Evolutionary conservation across 1,140 invertebrate genomes (phyloP), one percentile per base, ranked within the genome.

Genomic region (Cotesia typhae): DNA sequence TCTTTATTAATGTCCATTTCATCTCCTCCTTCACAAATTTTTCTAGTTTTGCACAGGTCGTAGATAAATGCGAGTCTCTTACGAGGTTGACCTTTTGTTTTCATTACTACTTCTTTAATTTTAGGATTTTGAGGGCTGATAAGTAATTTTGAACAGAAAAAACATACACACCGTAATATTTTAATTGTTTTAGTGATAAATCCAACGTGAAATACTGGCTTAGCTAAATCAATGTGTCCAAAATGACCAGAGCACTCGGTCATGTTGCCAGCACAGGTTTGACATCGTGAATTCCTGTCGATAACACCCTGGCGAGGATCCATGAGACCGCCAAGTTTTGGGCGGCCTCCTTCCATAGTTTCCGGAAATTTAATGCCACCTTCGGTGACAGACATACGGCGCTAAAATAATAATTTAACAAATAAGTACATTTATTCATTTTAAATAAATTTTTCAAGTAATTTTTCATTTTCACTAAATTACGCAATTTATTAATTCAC

Each of bases 171-270:
- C 85, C 97, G 88, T 5, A 99, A 85, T 69, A 99, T 93, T 89
- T 99, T 99, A 55, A 99, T 95, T 0, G 94, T 96, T 88, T 99
- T 99, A 68, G 95, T 97, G 20, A 99, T 90, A 82, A 99, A 99
- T 61, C 97, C 98, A 83, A 98, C 93, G 84, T 99, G 97, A 87
- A 97, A 99, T 3, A 99, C 98, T 28, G 98, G 98, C 86, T 99
- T 99, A 0, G 97, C 94, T 64, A 99, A 88, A 85, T 99, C 97
- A 75, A 99, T 95, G 83, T 99, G 98, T n/a, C 98, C 98, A 89
- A 99, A 99, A 86, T 99, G 98, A 0, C 98, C 98, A 14, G 98
- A 97, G 87, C 98, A 99, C 85, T 99, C 97, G 2, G 94, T 94
- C 95, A 99, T 97, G 79, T 97, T 98, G 28, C 94, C 98, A 65